Base-by-base conservation (phyloP, 2,797 vertebrate genomes). In the Odontamblyopus rebecca region DNA sequence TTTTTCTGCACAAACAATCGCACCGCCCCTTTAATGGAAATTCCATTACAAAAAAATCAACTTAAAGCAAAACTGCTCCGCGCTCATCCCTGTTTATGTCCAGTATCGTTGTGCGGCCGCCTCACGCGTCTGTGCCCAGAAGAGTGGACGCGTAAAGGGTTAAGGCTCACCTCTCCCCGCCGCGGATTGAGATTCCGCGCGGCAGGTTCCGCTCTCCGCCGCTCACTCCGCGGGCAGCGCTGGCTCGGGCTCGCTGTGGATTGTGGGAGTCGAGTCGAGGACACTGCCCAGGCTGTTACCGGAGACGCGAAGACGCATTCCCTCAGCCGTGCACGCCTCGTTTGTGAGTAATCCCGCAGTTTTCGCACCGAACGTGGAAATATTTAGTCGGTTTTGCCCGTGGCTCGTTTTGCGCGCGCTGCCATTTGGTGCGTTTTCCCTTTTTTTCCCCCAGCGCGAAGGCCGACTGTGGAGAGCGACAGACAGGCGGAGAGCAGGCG, bases 191-290 rank as follows among this genome's bases (percentile, higher is more conserved):
- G 19, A 69, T 57, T 74, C 78, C 48, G 72, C 80, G 26, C 59
- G 59, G 54, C 54, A 57, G 54, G 16, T 23, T 60, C 70, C 26
- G 64, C 35, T 71, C 76, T 60, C 83, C 67, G 64, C 81, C 70
- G 71, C 54, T 64, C 68, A 81, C 83, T 86, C 83, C 57, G 79
- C 80, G 76, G 81, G 85, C 85, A 76, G 54, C 86, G 65, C 83
- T 79, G 81, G 76, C 86, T 82, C 76, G 66, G 61, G 30, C 77
- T 85, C 92, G 93, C 92, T 91, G 89, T 89, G 93, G 86, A 93
- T 93, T 93, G 84, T 94, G 93, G 93, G 93, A 92, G 86, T 60
- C 26, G 26, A 54, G 19, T 77, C 76, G 75, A 81, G 80, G 88
- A 90, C 82, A 50, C 81, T 91, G 84, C 85, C 85, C 82, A 87